These are phyloP conservation scores for Ditylenchus dipsaci DNA, from an alignment of 1,140 invertebrate genomes.

Conservation along the genomic window DNA sequence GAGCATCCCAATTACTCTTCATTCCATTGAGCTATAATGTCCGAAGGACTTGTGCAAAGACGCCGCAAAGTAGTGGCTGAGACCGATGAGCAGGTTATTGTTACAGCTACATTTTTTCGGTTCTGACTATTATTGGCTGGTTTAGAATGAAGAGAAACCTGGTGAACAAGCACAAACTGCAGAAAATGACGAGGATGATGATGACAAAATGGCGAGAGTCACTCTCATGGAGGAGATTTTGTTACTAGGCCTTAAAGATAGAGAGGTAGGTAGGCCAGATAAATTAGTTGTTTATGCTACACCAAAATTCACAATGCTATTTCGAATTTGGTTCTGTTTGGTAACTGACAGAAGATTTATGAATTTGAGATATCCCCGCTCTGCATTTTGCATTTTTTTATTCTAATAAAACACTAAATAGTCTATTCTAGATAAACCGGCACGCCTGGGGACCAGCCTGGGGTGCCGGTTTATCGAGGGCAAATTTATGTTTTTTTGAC, in stretches of 20 bases:
- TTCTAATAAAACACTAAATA: too few relatives aligned
- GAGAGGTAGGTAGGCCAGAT: slow-evolving; percentile 37
- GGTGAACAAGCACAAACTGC: slow-evolving; percentile 11
- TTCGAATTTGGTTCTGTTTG: too few relatives aligned
- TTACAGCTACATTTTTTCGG: not conserved
- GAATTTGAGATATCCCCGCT: too few relatives aligned
- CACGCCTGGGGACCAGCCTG: too few relatives aligned
- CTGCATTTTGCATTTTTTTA: too few relatives aligned
- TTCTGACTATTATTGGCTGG: not conserved
- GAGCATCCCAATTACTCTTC: not conserved
- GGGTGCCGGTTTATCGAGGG: too few relatives aligned
- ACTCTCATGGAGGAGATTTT: slow-evolving; percentile 99
- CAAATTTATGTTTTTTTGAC: too few relatives aligned
- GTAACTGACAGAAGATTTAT: too few relatives aligned
- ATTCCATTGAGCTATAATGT: slow-evolving; percentile 15
- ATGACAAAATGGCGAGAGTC: slow-evolving; percentile 74
- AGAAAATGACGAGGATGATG: slow-evolving; percentile 62
- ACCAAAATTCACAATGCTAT: too few relatives aligned
- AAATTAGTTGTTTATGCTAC: too few relatives aligned
- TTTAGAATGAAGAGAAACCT: slow-evolving; percentile 11
- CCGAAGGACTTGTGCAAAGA: slow-evolving; percentile 38
- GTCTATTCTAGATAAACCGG: too few relatives aligned
- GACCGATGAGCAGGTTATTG: slow-evolving; percentile 15
- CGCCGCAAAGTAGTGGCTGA: slow-evolving; percentile 22
- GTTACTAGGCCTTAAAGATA: slow-evolving; percentile 67